Percentiles rank a stretch among this genome's conserved stretches.
Conservation (phyloP, 2,797 vertebrate genomes). For the Eptatretus atami region DNA sequence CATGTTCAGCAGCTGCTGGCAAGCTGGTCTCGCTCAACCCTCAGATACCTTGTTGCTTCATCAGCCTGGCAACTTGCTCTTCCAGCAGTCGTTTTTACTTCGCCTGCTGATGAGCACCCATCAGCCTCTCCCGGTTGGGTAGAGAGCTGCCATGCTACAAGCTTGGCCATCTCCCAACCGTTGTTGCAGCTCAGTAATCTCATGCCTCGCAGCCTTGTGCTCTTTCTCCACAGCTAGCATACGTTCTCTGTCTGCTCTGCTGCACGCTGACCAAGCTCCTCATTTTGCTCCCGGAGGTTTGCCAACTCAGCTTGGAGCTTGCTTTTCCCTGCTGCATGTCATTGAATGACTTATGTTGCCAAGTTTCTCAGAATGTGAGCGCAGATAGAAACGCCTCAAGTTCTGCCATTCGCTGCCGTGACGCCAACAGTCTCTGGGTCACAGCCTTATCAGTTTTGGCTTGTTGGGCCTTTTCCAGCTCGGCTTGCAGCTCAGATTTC, state of each 20-base stretch:
- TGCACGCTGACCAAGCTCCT: conserved; percentile 51
- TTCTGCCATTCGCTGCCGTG: conserved; percentile 49
- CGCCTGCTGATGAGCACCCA: too few species aligned
- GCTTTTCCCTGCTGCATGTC: too few species aligned
- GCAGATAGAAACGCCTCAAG: conserved; percentile 60
- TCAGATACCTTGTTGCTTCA: too few species aligned
- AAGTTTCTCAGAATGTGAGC: conserved; percentile 37
- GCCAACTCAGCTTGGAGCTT: too few species aligned
- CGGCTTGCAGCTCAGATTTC: conserved; percentile 63
- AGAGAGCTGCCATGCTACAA: conserved; percentile 40
- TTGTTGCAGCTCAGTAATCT: conserved; percentile 41
- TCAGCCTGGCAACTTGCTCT: too few species aligned
- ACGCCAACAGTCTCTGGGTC: conserved; percentile 29
- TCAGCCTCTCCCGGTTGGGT: too few species aligned
- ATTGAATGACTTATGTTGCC: too few species aligned
- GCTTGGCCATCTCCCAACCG: conserved; percentile 57
- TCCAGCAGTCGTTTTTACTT: too few species aligned
- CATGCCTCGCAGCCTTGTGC: conserved; percentile 23
- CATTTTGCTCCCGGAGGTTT: conserved; percentile 17
- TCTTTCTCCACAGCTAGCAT: conserved; percentile 23
- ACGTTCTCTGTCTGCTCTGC: conserved; percentile 41
- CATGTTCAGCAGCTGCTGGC: too few species aligned
- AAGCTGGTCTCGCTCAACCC: too few species aligned
- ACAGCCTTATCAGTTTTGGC: conserved; percentile 43
- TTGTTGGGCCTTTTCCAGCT: conserved; percentile 53